Percentiles rank a stretch among this genome's conserved stretches.
These are phyloP conservation scores for Patella pellucida DNA, from an alignment of 2,888 invertebrate genomes.

Conservation along the genomic window DNA sequence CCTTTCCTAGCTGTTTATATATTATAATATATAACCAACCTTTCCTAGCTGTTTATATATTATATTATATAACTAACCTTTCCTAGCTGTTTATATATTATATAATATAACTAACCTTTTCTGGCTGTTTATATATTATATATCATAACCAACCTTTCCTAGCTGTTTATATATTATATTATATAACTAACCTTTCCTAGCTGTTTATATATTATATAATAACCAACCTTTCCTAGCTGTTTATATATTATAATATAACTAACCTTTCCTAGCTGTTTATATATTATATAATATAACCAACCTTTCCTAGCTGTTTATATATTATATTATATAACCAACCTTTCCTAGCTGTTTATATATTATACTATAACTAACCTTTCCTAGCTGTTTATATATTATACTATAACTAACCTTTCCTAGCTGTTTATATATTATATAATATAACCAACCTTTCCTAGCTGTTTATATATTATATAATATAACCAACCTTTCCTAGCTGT, in stretches of 20 bases:
- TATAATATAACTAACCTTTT: slow-evolving; percentile 57
- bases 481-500: slow-evolving; percentile 71
- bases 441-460: no score
- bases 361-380: no score
- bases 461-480: no score
- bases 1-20: no score
- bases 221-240: slow-evolving; percentile 71
- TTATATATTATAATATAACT: slow-evolving; percentile 79
- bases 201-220: slow-evolving; percentile 77
- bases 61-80: slow-evolving; percentile 79
- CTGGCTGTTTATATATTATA: slow-evolving; percentile 79
- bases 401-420: slow-evolving; percentile 63
- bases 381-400: no score
- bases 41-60: slow-evolving; percentile 77
- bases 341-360: no score
- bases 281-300: slow-evolving; percentile 38
- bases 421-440: slow-evolving; percentile 80
- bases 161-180: no score
- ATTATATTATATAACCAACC: slow-evolving; percentile 79
- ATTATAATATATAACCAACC: slow-evolving; percentile 49
- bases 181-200: slow-evolving; percentile 59
- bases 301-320: slow-evolving; percentile 76
- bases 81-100: no score
- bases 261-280: no score
- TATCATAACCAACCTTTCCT: slow-evolving; percentile 78